Percentiles rank a stretch among this genome's conserved stretches.
Evolutionary conservation across 2,113 vertebrate genomes (phyloP).

Genomic region (Pipa parva): DNA sequence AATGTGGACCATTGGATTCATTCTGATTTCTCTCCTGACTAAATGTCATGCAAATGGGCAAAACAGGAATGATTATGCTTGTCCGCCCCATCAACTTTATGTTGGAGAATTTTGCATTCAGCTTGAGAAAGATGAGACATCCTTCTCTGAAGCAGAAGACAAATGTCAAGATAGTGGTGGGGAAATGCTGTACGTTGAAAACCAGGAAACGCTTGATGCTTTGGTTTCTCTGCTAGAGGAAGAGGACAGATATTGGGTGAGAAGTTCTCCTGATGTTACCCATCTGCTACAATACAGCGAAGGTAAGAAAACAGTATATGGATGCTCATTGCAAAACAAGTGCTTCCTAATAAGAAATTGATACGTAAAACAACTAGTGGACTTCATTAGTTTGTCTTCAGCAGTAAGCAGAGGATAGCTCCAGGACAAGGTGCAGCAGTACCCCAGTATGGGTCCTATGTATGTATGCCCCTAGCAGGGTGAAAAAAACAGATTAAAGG

Average conservation of each 20-base stretch:
- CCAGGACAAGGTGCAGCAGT: no score
- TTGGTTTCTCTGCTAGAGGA: constrained; percentile 5
- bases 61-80: neutral
- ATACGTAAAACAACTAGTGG: no score
- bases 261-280: neutral
- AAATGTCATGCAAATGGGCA: neutral
- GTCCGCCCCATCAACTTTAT: neutral
- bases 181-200: constrained; percentile 2
- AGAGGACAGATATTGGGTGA: neutral
- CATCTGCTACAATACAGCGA: neutral
- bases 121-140: neutral
- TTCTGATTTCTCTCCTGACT: constrained; percentile 1
- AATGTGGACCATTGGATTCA: neutral
- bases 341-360: no score
- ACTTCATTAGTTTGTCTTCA: no score
- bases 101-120: constrained; percentile 4
- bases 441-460: no score
- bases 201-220: neutral
- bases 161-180: constrained; percentile 11
- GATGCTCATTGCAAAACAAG: no score
- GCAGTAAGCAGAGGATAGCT: no score
- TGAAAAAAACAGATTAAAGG: no score
- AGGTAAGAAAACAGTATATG: neutral
- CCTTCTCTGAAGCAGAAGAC: neutral
- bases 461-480: no score